Base-by-base conservation (phyloP, 2,797 vertebrate genomes). In the Scolopax rusticola region DNA sequence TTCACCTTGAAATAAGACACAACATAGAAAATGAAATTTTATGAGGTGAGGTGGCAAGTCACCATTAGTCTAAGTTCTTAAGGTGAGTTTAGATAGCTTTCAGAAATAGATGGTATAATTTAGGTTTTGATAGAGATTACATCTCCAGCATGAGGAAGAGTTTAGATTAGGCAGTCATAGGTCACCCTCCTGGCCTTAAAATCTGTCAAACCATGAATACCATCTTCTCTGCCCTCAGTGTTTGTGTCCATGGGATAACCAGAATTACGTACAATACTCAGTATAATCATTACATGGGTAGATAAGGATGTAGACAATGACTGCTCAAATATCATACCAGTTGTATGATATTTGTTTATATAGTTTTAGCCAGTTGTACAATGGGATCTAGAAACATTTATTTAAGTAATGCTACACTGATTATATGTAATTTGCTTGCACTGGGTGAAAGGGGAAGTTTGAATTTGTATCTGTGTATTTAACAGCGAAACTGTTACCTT, bases 381-480 rank as follows among this genome's bases (percentile, higher is more conserved):
- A 4, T 12, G 33, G 54, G 40, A 63, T 77, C 5, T 45, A 69
- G 70, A 63, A 94, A 54, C 15, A 24, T 87, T 91, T 89, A 48
- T 84, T 86, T 86, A 86, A 71, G 40, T 56, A 83, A 53, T 6
- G 14, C 11, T 61, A 56, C 47, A n/a, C 36, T 67, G 51, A 40
- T 47, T 60, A 76, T 50, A 68, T 90, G 24, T 45, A 69, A 93
- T 86, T 47, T 95, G 17, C 79, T 96, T 93, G 43, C 51, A 57
- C 21, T 76, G 36, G 41, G 27, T 76, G 33, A 38, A 89, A 81
- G 43, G 40, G 32, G 63, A 86, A 79, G 43, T 68, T 95, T 91
- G 65, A 74, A 76, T 91, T 92, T 94, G 9, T 74, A 64, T 73
- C 63, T 51, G n/a, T 69, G 57, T 89, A 12, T 63, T 93, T 90